Evolutionary conservation across 2,797 vertebrate species (phyloP), one percentile per base, ranked within the genome.

Genomic region (Eleutherodactylus coqui): DNA sequence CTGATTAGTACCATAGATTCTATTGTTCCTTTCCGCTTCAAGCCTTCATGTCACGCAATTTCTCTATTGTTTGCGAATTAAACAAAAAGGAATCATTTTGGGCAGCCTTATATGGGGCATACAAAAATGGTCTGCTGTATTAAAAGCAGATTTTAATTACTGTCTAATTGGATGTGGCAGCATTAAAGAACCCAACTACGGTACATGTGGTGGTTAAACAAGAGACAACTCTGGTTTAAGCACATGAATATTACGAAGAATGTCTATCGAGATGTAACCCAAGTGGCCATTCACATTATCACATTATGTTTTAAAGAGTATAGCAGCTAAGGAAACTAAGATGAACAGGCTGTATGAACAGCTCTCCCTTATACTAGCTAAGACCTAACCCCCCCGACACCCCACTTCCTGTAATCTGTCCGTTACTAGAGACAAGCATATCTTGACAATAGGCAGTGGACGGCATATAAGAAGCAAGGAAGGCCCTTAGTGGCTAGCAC

Each of bases 11-110:
- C 79, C 62, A 47, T 69, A 47, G 64, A 82, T 43, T 82, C 80
- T 41, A 72, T 73, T 82, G 67, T 82, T 34, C 49, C 9, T 38
- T 27, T 27, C 29, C 58, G 36, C 67, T 82, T 73, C 80, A 73
- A 70, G 70, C 67, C 24, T 70, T 55, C 80, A 55, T 82, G 80
- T 82, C 64, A 82, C 64, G 80, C 64, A 73, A 82, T 73, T 70
- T 32, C 21, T 24, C 67, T 82, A 82, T 82, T 82, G 80, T 82
- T 34, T 72, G 34, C 5, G 49, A 72, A 82, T 82, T 72, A 72
- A 53, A 38, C 47, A 70, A 53, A 82, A 82, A 55, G 49, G 36
- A 51, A 82, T 82, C n/a, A 82, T 72, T 72, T 70, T 55, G 80
- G 67, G 45, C 80, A 41, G 67, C n/a, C 36, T 55, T 73, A 55